A percentile compares a stretch with the other conserved stretches of the same genome.
These are phyloP conservation scores for Bradypodion pumilum DNA, from an alignment of 2,797 vertebrate species.

Conservation along the genomic window DNA sequence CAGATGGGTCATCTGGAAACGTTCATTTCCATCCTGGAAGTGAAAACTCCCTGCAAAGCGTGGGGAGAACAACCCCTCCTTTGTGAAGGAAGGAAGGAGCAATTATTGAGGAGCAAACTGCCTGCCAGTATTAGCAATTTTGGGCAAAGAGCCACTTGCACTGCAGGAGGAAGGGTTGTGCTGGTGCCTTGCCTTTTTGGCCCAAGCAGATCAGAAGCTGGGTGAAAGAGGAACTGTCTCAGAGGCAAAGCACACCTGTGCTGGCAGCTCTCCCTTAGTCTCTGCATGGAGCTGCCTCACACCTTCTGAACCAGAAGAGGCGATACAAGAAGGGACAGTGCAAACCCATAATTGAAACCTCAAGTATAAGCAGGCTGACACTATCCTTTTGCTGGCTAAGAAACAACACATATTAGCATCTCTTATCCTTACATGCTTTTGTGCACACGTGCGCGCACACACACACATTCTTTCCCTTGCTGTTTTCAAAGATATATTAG, in stretches of 20 bases:
- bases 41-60: not conserved
- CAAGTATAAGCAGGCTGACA: not conserved
- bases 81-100: not conserved
- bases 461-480: too few species aligned
- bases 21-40: not conserved
- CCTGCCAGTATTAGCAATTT: constrained; percentile 9
- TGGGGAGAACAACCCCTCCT: not conserved
- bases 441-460: too few species aligned
- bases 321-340: not conserved
- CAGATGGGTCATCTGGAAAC: constrained; percentile 10
- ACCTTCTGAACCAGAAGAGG: not conserved
- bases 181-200: constrained; percentile 1
- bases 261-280: not conserved
- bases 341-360: not conserved
- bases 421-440: too few species aligned
- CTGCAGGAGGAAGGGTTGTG: not conserved
- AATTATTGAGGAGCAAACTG: not conserved
- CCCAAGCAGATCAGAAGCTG: not conserved
- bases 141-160: not conserved
- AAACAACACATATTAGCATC: not conserved
- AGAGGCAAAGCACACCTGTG: not conserved
- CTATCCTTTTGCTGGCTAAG: not conserved
- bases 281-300: not conserved
- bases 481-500: not conserved
- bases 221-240: not conserved